Evolutionary conservation across 2,113 vertebrate genomes (phyloP).

Genomic region (Odobenus rosmarus): DNA sequence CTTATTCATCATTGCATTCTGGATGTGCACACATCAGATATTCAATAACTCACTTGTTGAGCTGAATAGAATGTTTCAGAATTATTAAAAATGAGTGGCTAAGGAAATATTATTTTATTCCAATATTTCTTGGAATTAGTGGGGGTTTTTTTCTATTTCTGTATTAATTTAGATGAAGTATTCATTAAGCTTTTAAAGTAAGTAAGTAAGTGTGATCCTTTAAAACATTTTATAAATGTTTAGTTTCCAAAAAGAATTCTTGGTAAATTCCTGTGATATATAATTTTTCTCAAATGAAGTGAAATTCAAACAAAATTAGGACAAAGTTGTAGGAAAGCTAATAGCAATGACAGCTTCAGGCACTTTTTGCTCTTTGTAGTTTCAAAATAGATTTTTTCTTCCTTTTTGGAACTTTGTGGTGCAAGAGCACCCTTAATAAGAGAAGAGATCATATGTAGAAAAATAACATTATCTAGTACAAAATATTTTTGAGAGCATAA

Average conservation of each 20-base stretch:
- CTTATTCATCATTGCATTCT: background rate
- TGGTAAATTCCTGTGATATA: background rate
- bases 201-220: background rate
- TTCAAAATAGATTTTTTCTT: conserved; percentile 20
- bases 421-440: background rate
- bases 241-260: background rate
- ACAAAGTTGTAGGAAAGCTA: background rate
- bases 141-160: background rate
- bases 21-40: background rate
- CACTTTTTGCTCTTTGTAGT: background rate
- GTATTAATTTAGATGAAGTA: background rate
- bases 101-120: background rate
- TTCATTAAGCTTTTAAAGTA: background rate
- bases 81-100: background rate
- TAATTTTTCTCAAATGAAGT: background rate
- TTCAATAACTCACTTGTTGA: background rate
- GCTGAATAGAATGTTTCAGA: background rate
- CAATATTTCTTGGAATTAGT: background rate
- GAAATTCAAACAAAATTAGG: background rate
- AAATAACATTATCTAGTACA: background rate
- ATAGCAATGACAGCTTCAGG: background rate
- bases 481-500: background rate
- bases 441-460: background rate
- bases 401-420: background rate
- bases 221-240: background rate